A percentile compares a stretch with the other conserved stretches of the same genome.
These are phyloP conservation scores for Cydia pomonella DNA, from an alignment of 1,140 invertebrate species.

Conservation along the genomic window DNA sequence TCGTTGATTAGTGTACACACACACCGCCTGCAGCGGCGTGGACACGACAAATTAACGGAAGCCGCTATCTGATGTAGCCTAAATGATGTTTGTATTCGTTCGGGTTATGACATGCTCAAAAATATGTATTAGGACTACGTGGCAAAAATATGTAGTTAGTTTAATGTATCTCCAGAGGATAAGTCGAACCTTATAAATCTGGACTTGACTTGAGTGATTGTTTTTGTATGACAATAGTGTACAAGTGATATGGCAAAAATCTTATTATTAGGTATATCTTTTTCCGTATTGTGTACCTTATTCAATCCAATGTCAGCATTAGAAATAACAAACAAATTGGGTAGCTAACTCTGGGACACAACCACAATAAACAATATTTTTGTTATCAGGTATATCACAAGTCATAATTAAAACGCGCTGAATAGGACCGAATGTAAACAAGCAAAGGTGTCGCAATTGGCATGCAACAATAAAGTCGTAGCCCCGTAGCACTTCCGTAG, in stretches of 20 bases:
- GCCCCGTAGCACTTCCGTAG: constrained; percentile 55
- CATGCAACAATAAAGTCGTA: constrained; percentile 54
- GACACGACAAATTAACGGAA: constrained; percentile 19
- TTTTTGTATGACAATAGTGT: too few species aligned
- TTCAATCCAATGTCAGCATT: too few species aligned
- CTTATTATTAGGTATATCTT: too few species aligned
- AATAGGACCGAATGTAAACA: not conserved
- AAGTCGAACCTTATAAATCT: too few species aligned
- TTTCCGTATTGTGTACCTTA: too few species aligned
- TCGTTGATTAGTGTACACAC: not conserved
- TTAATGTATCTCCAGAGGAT: too few species aligned
- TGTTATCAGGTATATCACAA: not conserved
- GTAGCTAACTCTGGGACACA: not conserved
- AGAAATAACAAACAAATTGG: too few species aligned
- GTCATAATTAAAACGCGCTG: not conserved
- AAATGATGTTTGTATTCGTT: not conserved
- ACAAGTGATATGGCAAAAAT: too few species aligned
- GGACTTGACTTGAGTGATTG: too few species aligned
- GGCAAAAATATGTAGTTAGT: not conserved
- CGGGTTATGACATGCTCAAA: not conserved
- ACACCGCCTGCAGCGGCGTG: constrained; percentile 2
- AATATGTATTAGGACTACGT: not conserved
- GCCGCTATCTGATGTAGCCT: not conserved
- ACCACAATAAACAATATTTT: not conserved
- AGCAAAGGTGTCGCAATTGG: constrained; percentile 44